Evolutionary conservation across 2,888 invertebrate species (phyloP), one percentile per base, ranked within the genome.

Genomic region (Danaus chrysippus): DNA sequence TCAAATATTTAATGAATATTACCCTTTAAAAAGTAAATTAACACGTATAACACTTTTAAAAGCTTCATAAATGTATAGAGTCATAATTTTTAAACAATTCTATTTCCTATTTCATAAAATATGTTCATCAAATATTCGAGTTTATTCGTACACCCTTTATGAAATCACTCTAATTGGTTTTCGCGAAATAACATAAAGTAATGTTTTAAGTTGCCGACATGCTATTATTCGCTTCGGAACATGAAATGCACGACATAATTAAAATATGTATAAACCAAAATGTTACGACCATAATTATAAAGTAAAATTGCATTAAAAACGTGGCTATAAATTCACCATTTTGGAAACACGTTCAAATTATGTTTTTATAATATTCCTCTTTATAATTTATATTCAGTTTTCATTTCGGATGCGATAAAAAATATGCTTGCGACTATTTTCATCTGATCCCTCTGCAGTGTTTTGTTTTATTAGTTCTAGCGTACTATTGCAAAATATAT

Each of bases 141-240:
- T 49, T 49, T 49, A 49, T 17, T 10, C 49, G 8, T 1, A n/a
- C 17, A 9, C 17, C 17, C 49, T 17, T 49, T 17, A 49, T 49
- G 17, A 49, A 49, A 49, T 49, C 49, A 10, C 49, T 49, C 2
- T 15, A 49, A 49, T 49, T 49, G 49, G 49, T 49, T 49, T 49
- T 49, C 17, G 8, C 17, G 17, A 49, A 17, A 49, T 10, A 17
- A 11, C 13, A 46, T n/a, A 10, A 49, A 17, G 17, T 49, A 49
- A 17, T 49, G 17, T 49, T 49, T 49, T 6, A 49, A 49, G 49
- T 49, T 49, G 49, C 49, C 49, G 49, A 49, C 49, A 49, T 49
- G 49, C 49, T 46, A 46, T 34, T 34, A 34, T 46, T 46, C n/a
- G 46, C 46, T 13, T 13, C 11, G 46, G 46, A n/a, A 15, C 46